Base-by-base conservation (phyloP, 2,113 vertebrate species). In the Paradoxurus hermaphroditus region DNA sequence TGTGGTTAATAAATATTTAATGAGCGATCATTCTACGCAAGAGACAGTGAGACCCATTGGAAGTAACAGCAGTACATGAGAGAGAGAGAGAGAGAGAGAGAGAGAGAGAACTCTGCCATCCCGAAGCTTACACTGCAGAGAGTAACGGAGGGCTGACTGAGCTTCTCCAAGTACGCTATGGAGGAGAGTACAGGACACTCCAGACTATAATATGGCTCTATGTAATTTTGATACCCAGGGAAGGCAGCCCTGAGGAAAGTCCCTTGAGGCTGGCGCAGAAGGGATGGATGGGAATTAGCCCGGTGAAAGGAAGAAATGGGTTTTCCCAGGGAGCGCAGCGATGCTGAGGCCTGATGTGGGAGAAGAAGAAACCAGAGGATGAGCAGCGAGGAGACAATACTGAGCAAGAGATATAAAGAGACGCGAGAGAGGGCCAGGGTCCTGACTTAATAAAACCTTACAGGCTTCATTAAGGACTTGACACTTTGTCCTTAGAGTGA, bases 101-200 rank as follows among this genome's bases (percentile, higher is more conserved):
- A 29, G 39, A 46, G 3, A 19, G 7, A 56, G 56, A 4, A 63
- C 4, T 4, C 7, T 79, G 16, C 11, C 19, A 14, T 91, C 14
- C 44, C 53, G 65, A 86, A 39, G 15, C 23, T 70, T 85, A 49
- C 9, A 44, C 4, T 72, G 13, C 39, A 56, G 11, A 36, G 7
- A 15, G 1, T 10, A 63, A 41, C 27, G 70, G 14, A 56, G 5
- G 21, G 14, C 44, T 70, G 25, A 63, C 51, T 65, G 65, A 49
- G 19, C 75, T 15, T 7, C 8, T 44, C 2, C 18, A 56, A 3
- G 1, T 10, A 0, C 10, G 12, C 29, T 23, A 41, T n/a, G 41
- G 75, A 53, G 51, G 7, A 19, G 29, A 62, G 6, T 4, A 53
- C 29, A 16, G n/a, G 13, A 2, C 39, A 15, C 81, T 1, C 39